Evolutionary conservation across 1,140 invertebrate genomes (phyloP), one percentile per base, ranked within the genome.

Genomic region (Idris sp.): DNA sequence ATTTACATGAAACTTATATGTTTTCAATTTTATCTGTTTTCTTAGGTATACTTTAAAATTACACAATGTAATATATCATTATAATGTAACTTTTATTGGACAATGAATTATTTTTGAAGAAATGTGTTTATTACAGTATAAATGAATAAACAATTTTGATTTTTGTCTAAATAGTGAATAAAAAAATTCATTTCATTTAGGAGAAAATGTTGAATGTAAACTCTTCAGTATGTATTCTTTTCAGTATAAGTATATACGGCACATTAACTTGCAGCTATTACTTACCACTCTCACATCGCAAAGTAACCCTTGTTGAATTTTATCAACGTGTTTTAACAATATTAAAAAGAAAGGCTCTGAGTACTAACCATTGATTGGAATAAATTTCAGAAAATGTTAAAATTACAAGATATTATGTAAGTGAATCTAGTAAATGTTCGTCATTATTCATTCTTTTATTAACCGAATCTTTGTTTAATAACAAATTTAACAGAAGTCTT

Each of bases 231-330:
- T 46, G 40, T 40, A 41, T 59, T 67, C 43, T 43, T 43, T 41
- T 72, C 16, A 75, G 7, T 14, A 36, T 69, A 87, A 87, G 68
- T 72, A 86, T 83, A 87, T 84, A 79, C 86, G 81, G 84, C 83
- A 87, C 86, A 87, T 87, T 87, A 87, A 76, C 81, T 65, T 14
- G 36, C 11, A 25, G 53, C 82, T 84, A 86, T 87, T 79, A 85
- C 83, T 87, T 86, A 87, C 84, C 77, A 64, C 81, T 87, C 86
- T 86, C 81, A 65, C 72, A 38, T 65, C 19, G 26, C 15, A 56
- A 41, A 62, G 71, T 25, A 56, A 71, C 76, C 75, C 78, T 78
- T 49, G 65, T 62, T 81, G 75, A 84, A 81, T 85, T 83, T 83
- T 85, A 83, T 79, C 73, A 69, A 65, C 46, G 54, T 26, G 43